Base-by-base conservation (phyloP, 2,797 vertebrate species). In the Schizopygopsis pylzovi region DNA sequence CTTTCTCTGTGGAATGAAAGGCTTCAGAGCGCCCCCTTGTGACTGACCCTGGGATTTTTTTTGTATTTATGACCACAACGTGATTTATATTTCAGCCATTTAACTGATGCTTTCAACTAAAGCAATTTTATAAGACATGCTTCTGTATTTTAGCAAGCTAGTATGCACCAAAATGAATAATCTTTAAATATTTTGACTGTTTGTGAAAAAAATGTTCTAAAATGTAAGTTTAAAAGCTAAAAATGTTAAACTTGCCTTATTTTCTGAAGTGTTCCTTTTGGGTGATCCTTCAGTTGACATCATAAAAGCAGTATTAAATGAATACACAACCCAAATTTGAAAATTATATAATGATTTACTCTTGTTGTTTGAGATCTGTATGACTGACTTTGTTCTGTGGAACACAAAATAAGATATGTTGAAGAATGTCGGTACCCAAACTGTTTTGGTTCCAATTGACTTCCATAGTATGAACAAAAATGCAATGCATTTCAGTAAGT, bases 11-110 rank as follows among this genome's bases (percentile, higher is more conserved):
- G 25, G 15, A 49, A 28, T 71, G 43, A 54, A 54, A 75, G 52
- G 80, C 68, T 86, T 75, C 81, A 75, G 28, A 78, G 77, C 80
- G 80, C 78, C 78, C 71, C 61, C 43, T 79, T 67, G 43, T 86
- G 90, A 84, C 82, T 7, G 78, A 33, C 54, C 9, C 45, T 84
- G 28, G 49, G 56, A 45, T 43, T 52, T 70, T 4, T 41, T 13
- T 68, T 41, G 37, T 33, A 13, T 67, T 67, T 67, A 63, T 67
- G 43, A 49, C 25, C 25, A 37, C 6, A 4, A 25, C 4, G 16
- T 12, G 15, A 67, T 67, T 52, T 65, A 67, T 22, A 52, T 67
- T 76, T 54, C 10, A 78, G 18, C 6, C 61, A 56, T 77, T 67
- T 41, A 83, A 49, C 33, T 39, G 72, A 76, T 37, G 33, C 33